phyloP scores from a whole-genome alignment of 2,797 vertebrate genomes.

The Falco columbarius region DNA sequence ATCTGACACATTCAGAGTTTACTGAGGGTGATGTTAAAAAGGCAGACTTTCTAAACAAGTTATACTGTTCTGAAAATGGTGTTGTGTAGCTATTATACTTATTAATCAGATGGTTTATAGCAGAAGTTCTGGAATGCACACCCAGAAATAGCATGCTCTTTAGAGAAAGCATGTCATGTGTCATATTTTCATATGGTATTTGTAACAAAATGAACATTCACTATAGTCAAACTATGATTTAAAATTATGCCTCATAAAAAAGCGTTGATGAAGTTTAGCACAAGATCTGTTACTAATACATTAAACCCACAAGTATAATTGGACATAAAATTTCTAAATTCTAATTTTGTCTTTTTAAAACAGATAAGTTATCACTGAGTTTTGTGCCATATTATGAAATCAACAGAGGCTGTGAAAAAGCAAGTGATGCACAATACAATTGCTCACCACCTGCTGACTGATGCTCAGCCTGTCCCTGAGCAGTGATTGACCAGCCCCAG shows the following conservation, averaged over 20 bases:
- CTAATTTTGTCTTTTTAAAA: neutral
- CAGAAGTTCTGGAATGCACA: neutral
- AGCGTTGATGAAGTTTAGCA: neutral
- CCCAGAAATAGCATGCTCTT: neutral
- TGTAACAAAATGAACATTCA: slow-evolving; percentile 2
- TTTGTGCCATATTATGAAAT: neutral
- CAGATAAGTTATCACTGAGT: neutral
- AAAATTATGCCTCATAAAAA: neutral
- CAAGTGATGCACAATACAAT: too few species aligned
- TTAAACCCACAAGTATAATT: neutral
- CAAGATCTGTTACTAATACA: neutral
- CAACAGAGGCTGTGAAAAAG: neutral
- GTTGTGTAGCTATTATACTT: neutral
- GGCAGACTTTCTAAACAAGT: neutral
- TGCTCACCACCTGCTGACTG: too few species aligned
- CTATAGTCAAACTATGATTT: neutral
- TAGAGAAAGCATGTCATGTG: neutral
- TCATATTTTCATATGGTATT: neutral
- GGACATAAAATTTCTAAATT: neutral
- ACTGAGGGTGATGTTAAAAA: neutral
- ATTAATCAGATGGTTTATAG: neutral
- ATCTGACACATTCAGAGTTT: neutral
- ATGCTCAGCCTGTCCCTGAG: too few species aligned
- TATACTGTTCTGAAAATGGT: neutral
- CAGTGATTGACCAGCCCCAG: too few species aligned